A percentile compares a stretch with the other conserved stretches of the same genome.
phyloP scores from a whole-genome alignment of 2,113 vertebrate genomes.

The Procavia capensis region DNA sequence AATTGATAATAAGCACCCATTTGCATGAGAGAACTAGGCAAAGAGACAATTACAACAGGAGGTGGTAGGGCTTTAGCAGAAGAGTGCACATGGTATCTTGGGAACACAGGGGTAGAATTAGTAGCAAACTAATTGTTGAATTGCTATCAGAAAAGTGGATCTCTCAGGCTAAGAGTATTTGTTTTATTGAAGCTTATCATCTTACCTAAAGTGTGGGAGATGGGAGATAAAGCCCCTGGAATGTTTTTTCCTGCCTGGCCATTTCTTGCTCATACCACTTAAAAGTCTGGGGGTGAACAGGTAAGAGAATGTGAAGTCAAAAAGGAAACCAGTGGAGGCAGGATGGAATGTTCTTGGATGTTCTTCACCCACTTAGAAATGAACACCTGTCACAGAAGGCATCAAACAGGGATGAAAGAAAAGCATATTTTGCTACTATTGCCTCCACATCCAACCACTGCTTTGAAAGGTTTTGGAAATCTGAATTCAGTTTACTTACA shows the following conservation, averaged over 20 bases:
- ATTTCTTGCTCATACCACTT: background rate
- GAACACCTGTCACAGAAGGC: background rate
- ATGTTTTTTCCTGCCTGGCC: background rate
- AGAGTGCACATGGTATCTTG: background rate
- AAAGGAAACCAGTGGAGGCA: background rate
- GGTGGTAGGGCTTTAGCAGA: background rate
- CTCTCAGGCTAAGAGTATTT: background rate
- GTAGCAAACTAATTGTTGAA: background rate
- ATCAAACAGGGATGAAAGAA: background rate
- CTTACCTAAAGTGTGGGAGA: background rate
- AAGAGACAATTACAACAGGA: background rate
- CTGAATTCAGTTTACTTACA: background rate
- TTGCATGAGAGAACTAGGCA: background rate
- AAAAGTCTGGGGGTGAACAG: background rate
- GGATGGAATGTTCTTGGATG: background rate
- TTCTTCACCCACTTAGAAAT: background rate
- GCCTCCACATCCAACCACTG: background rate
- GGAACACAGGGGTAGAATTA: constrained; percentile 3
- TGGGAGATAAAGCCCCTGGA: background rate
- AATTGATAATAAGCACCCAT: background rate
- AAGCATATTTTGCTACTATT: background rate
- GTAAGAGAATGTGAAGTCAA: constrained; percentile 27
- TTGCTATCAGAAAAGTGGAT: background rate
- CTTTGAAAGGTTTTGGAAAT: constrained; percentile 12
- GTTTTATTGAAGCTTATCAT: background rate